A percentile compares a stretch with the other conserved stretches of the same genome.
phyloP scores from a whole-genome alignment of 2,888 invertebrate genomes.

The Noctua comes region DNA sequence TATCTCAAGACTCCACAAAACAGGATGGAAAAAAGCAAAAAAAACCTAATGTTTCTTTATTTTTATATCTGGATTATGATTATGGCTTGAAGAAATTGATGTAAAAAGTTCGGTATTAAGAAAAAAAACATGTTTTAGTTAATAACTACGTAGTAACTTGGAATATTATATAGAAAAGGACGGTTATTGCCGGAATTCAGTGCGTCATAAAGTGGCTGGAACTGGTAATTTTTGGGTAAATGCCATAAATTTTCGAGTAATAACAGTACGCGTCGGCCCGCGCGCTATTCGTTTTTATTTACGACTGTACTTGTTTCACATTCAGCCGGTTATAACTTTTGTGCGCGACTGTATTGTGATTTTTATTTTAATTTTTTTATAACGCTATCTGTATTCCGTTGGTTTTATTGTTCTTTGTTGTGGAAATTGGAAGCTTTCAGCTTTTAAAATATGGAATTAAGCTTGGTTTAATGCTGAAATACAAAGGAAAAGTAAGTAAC shows the following conservation, averaged over 20 bases:
- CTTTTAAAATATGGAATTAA: constrained; percentile 59
- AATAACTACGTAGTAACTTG: constrained; percentile 61
- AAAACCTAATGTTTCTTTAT: constrained; percentile 46
- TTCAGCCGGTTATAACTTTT: constrained; percentile 86
- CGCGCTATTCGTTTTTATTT: constrained; percentile 89
- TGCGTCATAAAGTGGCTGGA: constrained; percentile 81
- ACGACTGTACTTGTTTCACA: constrained; percentile 89
- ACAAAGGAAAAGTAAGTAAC: constrained; percentile 6
- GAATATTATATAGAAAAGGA: constrained; percentile 65
- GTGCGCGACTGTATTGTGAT: constrained; percentile 86
- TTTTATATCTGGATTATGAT: constrained; percentile 61
- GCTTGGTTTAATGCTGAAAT: constrained; percentile 48
- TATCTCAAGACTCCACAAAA: constrained; percentile 38
- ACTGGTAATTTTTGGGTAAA: constrained; percentile 86
- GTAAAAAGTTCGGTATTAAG: constrained; percentile 55
- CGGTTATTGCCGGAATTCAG: constrained; percentile 72
- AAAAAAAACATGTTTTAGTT: constrained; percentile 66
- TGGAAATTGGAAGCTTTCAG: constrained; percentile 74
- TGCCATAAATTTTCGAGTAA: constrained; percentile 85
- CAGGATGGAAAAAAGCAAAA: constrained; percentile 43
- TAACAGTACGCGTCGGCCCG: constrained; percentile 85
- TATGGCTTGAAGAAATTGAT: constrained; percentile 48
- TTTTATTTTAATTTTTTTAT: constrained; percentile 83
- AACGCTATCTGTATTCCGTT: constrained; percentile 76
- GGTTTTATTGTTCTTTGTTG: constrained; percentile 85